Percentiles rank a stretch among this genome's conserved stretches.
Evolutionary conservation across 2,797 vertebrate species (phyloP).

Genomic region (Chelidonichthys spinosus): DNA sequence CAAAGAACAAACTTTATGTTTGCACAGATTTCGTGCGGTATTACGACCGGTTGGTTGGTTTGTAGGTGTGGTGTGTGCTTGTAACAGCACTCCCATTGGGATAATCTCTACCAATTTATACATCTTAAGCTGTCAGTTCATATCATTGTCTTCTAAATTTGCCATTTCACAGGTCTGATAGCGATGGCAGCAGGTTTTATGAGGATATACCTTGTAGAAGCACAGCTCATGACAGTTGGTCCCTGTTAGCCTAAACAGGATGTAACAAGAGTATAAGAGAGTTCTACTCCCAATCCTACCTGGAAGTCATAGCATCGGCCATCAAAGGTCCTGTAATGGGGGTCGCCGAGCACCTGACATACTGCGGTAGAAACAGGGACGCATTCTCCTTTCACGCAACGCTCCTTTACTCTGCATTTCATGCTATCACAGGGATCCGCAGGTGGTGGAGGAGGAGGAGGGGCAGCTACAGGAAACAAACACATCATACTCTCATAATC

Average conservation of each 20-base stretch:
- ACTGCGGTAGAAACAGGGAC: conserved; percentile 37
- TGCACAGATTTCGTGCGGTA: neutral
- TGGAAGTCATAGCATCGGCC: conserved; percentile 44
- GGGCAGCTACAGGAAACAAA: conserved; percentile 7
- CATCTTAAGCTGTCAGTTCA: neutral
- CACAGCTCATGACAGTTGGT: neutral
- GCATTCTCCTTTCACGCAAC: conserved; percentile 33
- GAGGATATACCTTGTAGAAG: neutral
- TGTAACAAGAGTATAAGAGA: neutral
- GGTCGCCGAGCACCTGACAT: conserved; percentile 33
- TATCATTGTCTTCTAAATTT: neutral
- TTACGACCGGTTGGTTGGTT: neutral
- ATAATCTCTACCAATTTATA: neutral
- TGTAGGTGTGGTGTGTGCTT: neutral
- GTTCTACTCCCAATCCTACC: conserved; percentile 14
- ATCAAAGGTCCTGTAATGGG: conserved; percentile 50
- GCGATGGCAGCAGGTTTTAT: neutral
- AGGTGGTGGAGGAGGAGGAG: neutral
- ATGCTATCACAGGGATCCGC: conserved; percentile 37
- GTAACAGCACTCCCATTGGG: neutral
- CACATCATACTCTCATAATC: neutral
- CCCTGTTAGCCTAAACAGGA: neutral
- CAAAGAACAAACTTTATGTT: neutral
- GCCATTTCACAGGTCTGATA: too few relatives aligned
- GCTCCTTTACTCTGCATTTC: conserved; percentile 30